Percentiles rank a stretch among this genome's conserved stretches.
Conservation (phyloP, 53 echinoderm and acorn worm genomes). For the Zoroaster sp. region DNA sequence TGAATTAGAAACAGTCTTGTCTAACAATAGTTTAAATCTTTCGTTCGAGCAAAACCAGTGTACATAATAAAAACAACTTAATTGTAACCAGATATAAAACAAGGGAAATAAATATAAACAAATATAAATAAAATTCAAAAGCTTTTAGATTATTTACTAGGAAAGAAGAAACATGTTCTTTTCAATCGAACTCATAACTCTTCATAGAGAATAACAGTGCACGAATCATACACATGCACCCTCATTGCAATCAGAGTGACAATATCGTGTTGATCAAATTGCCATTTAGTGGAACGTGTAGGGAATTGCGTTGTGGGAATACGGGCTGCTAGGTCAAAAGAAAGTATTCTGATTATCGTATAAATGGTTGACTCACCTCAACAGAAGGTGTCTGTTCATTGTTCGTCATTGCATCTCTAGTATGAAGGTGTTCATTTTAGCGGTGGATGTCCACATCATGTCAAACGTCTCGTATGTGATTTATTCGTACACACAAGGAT, state of each 20-base stretch:
- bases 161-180: too few relatives aligned
- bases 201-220: not conserved
- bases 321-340: not conserved
- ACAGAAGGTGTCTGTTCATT: constrained; percentile 19
- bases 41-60: too few relatives aligned
- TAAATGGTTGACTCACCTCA: constrained; percentile 3
- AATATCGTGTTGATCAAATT: constrained; percentile 44
- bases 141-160: too few relatives aligned
- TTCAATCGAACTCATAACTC: not conserved
- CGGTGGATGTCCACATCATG: not conserved
- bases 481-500: not conserved
- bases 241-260: constrained; percentile 25
- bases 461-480: not conserved
- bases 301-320: constrained; percentile 3
- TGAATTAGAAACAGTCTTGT: too few relatives aligned
- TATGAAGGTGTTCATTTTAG: not conserved
- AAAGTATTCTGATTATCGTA: not conserved
- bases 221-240: constrained; percentile 10
- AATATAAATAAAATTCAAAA: too few relatives aligned
- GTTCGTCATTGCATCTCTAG: constrained; percentile 25
- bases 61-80: too few relatives aligned
- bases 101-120: too few relatives aligned
- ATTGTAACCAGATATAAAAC: too few relatives aligned
- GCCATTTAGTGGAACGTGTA: constrained; percentile 22
- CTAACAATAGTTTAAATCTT: too few relatives aligned